Evolutionary conservation across 2,113 vertebrate species (phyloP), one percentile per base, ranked within the genome.

Genomic region (Cichladusa arquata): DNA sequence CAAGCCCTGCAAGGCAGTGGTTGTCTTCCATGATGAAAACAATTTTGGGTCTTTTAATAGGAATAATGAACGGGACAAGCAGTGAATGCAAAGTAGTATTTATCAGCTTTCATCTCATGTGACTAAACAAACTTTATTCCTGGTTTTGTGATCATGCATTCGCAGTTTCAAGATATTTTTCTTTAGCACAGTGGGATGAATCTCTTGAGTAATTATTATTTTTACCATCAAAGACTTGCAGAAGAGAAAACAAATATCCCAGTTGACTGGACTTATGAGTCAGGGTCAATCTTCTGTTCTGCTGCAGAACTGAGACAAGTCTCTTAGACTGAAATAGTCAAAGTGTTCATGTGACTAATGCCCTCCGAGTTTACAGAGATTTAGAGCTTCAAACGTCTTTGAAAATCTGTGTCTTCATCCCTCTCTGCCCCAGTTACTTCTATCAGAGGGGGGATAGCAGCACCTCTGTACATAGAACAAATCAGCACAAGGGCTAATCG

Each of bases 41-140:
- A 40, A 66, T 40, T 50, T 69, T 82, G 50, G 18, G 42, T 92
- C 34, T 90, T 85, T 88, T 86, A 91, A 91, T 73, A 58, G 51
- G 38, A 77, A 42, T 88, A 81, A 83, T 83, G 36, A 83, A 31
- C 70, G 38, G 0, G 8, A 54, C 53, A 72, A 38, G 40, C 73
- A 77, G 26, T 76, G 94, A 95, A 95, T 95, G 33, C 26, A 77
- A 89, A 95, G n/a, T 13, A 79, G 53, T 57, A 58, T 95, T 95
- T 94, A 82, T 87, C 58, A 88, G 23, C 53, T 94, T 94, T 95
- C 34, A 82, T 88, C 45, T 94, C 73, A 18, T 82, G 61, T 70
- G 62, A 82, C 78, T 94, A 80, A 85, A 95, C 40, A 91, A 91
- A 87, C 50, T 91, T 85, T 53, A 82, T 91, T 92, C 74, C 54